Percentiles rank a stretch among this genome's conserved stretches.
phyloP scores from a whole-genome alignment of 1,140 invertebrate species.

The Episyrphus balteatus region DNA sequence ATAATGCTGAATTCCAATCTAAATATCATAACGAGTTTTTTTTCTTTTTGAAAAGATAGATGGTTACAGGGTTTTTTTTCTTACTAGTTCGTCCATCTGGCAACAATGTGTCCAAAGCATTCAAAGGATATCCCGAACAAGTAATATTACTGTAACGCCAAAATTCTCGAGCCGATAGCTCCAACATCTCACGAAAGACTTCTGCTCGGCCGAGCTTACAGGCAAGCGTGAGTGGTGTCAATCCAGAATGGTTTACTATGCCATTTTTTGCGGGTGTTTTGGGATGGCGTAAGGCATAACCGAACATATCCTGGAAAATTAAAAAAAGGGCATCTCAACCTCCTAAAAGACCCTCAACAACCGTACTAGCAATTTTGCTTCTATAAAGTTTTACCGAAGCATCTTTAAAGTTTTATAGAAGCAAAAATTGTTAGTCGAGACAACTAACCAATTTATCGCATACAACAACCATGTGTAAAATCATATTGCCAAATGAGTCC shows the following conservation, averaged over 20 bases:
- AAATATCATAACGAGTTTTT: background rate
- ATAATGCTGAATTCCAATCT: constrained; percentile 98
- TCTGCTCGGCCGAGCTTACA: constrained; percentile 90
- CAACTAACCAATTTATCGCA: constrained; percentile 80
- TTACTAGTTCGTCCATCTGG: constrained; percentile 90
- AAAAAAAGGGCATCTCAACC: background rate
- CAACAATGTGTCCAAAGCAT: constrained; percentile 88
- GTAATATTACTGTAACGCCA: constrained; percentile 99
- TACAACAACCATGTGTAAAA: constrained; percentile 96
- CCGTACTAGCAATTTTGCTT: no score
- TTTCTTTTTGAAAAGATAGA: no score
- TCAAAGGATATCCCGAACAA: constrained; percentile 95
- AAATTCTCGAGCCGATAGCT: constrained; percentile 89
- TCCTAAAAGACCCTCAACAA: no score
- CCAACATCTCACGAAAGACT: constrained; percentile 96
- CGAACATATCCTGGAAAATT: constrained; percentile 83
- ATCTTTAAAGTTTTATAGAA: no score
- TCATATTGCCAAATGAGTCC: constrained; percentile 90
- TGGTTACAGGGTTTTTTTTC: no score
- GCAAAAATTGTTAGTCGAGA: no score
- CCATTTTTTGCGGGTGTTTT: constrained; percentile 84
- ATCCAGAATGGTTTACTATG: constrained; percentile 73
- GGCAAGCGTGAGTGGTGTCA: constrained; percentile 90
- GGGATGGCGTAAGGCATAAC: constrained; percentile 90
- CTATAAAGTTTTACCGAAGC: no score